Evolutionary conservation across 1,140 invertebrate genomes (phyloP), one percentile per base, ranked within the genome.

Genomic region (Protaetia brevitarsis): DNA sequence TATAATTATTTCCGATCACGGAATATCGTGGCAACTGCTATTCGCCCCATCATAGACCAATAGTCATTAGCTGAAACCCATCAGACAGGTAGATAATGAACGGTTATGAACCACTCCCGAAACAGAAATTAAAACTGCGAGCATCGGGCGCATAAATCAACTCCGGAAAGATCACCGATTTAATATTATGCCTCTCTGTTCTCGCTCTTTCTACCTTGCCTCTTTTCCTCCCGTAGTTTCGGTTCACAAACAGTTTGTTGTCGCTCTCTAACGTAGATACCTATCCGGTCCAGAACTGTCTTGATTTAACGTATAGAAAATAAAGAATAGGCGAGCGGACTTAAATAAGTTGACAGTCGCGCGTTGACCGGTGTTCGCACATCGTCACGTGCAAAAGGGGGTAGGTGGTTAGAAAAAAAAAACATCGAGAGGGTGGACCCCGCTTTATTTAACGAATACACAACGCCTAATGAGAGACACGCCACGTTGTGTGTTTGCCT

Each of bases 1-100:
- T 69, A 69, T 72, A 72, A 72, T 72, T 71, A 70, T 72, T 72
- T 72, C 71, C 71, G 71, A 72, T 72, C 71, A 72, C 71, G 71
- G 67, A 69, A 72, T 68, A 69, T 66, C 69, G 67, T 66, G 68
- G 65, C 68, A 66, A 67, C 59, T 67, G 71, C 71, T 67, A 72
- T 72, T 72, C 71, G 71, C 65, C 65, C 66, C 63, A 60, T 65
- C 64, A 65, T 72, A 67, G 69, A 63, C 71, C 71, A 72, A 72
- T 72, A 70, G 71, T 72, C 71, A 72, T 72, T 72, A 72, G 69
- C 65, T 63, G 57, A 63, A 66, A 66, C 67, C 71, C 71, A 71
- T 71, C 68, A 69, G 65, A 66, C 65, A 66, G 66, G 65, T 66
- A 66, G 68, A 66, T 66, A 60, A 66, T 66, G 65, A 66, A 62